A percentile compares a stretch with the other conserved stretches of the same genome.
Evolutionary conservation across 2,797 vertebrate genomes (phyloP).

Genomic region (Ctenopoma multispine): DNA sequence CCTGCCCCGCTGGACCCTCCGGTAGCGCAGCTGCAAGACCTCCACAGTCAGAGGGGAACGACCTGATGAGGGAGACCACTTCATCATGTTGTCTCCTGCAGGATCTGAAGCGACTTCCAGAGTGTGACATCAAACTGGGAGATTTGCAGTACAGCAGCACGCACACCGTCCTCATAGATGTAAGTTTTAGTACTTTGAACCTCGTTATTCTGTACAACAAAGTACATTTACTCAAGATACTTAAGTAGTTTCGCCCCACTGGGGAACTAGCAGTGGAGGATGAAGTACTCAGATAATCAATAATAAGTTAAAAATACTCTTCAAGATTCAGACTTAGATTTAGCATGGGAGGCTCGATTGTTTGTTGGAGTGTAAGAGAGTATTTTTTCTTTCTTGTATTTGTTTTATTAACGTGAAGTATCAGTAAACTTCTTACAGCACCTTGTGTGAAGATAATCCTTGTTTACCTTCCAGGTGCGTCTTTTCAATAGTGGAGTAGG

Average conservation of each 20-base stretch:
- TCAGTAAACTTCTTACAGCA: neutral
- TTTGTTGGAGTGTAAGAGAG: too few species aligned
- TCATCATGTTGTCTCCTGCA: conserved; percentile 1
- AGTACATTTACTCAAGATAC: too few species aligned
- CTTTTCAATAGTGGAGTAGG: rapidly evolving
- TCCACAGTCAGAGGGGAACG: rapidly evolving
- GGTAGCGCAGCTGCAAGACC: rapidly evolving
- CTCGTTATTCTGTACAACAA: neutral
- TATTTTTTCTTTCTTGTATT: too few species aligned
- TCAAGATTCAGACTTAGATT: too few species aligned
- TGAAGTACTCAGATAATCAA: neutral
- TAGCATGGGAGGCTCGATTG: too few species aligned
- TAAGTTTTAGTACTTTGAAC: conserved; percentile 44
- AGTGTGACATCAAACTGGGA: conserved; percentile 2
- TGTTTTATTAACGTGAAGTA: neutral
- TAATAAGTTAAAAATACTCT: too few species aligned
- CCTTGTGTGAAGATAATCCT: neutral
- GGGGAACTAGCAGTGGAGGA: too few species aligned
- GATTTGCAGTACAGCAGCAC: rapidly evolving
- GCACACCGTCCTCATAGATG: conserved; percentile 74
- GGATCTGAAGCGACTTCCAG: conserved; percentile 37
- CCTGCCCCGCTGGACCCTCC: too few species aligned
- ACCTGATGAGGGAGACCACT: rapidly evolving
- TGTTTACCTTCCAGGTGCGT: conserved; percentile 45
- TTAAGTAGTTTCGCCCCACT: too few species aligned